phyloP scores from a whole-genome alignment of 2,888 invertebrate species.

The Tribolium freemani region DNA sequence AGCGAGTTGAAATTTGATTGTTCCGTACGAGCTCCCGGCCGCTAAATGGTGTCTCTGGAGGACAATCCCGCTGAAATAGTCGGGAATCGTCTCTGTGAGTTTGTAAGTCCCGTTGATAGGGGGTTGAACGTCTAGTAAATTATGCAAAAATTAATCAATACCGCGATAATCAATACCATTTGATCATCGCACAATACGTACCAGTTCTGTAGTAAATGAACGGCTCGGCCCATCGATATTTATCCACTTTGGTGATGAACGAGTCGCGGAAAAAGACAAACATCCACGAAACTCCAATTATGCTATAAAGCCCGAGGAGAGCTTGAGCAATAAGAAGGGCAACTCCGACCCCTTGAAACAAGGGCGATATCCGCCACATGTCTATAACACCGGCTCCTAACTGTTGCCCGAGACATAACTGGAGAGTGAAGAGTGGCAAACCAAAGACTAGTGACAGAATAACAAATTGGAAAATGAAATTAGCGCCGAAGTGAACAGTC shows the following conservation, averaged over 20 bases:
- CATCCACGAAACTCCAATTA: slow-evolving; percentile 92
- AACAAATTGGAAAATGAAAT: slow-evolving; percentile 90
- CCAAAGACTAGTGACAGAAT: slow-evolving; percentile 79
- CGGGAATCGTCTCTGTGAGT: slow-evolving; percentile 83
- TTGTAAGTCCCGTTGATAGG: slow-evolving; percentile 68
- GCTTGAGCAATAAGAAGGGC: slow-evolving; percentile 85
- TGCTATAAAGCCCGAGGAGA: slow-evolving; percentile 87
- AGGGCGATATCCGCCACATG: slow-evolving; percentile 94
- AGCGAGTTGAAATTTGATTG: slow-evolving; percentile 88
- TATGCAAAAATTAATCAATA: slow-evolving; percentile 14
- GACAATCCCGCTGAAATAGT: slow-evolving; percentile 89
- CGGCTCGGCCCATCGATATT: slow-evolving; percentile 86
- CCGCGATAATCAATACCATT: slow-evolving; percentile 5
- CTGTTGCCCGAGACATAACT: slow-evolving; percentile 88
- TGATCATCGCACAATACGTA: slow-evolving; percentile 59
- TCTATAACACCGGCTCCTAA: slow-evolving; percentile 88
- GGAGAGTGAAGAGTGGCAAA: slow-evolving; percentile 87
- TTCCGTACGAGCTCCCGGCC: slow-evolving; percentile 70
- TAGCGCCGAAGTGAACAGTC: slow-evolving; percentile 89
- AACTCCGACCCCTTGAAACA: slow-evolving; percentile 91
- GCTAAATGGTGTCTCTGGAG: slow-evolving; percentile 74
- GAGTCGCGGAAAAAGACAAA: slow-evolving; percentile 90
- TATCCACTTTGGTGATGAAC: slow-evolving; percentile 84
- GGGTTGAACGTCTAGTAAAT: slow-evolving; percentile 18
- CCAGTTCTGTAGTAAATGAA: slow-evolving; percentile 79